Conservation (phyloP, 2,888 invertebrate species). For the Mythimna ferrago region DNA sequence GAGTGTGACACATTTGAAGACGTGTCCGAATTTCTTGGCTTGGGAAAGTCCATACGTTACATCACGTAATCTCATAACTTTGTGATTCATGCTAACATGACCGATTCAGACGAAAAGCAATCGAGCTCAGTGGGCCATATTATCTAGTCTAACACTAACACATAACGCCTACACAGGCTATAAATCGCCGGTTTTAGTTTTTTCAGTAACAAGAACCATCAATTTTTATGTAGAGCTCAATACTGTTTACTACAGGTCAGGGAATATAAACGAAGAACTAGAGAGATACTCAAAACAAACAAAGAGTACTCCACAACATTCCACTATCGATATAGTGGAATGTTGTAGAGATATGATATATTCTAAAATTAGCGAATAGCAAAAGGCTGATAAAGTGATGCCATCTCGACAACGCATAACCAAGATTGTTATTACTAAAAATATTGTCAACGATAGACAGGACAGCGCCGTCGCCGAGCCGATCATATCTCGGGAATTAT, state of each 20-base stretch:
- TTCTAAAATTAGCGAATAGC: slow-evolving; percentile 79
- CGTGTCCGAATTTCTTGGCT: slow-evolving; percentile 68
- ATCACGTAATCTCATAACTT: slow-evolving; percentile 72
- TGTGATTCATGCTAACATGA: slow-evolving; percentile 74
- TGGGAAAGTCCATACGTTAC: slow-evolving; percentile 74
- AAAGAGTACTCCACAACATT: slow-evolving; percentile 64
- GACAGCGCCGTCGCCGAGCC: slow-evolving; percentile 65
- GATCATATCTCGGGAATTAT: slow-evolving; percentile 73
- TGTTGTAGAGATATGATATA: slow-evolving; percentile 23
- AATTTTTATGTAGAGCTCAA: background rate
- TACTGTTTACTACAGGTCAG: slow-evolving; percentile 33
- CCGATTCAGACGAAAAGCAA: slow-evolving; percentile 67
- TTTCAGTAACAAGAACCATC: slow-evolving; percentile 38
- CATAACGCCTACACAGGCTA: slow-evolving; percentile 46
- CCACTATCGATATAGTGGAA: slow-evolving; percentile 58
- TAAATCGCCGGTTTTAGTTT: slow-evolving; percentile 42
- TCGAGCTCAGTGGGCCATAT: slow-evolving; percentile 65
- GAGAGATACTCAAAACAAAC: slow-evolving; percentile 53
- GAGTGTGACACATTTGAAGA: slow-evolving; percentile 65
- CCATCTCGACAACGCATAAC: slow-evolving; percentile 72
- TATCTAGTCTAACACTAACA: slow-evolving; percentile 56
- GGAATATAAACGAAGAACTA: slow-evolving; percentile 29
- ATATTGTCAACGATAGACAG: slow-evolving; percentile 74
- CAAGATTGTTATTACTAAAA: slow-evolving; percentile 76
- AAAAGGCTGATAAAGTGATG: slow-evolving; percentile 76